These are phyloP conservation scores for Diplogasteroides magnus DNA, from an alignment of 1,140 invertebrate species.

Conservation along the genomic window DNA sequence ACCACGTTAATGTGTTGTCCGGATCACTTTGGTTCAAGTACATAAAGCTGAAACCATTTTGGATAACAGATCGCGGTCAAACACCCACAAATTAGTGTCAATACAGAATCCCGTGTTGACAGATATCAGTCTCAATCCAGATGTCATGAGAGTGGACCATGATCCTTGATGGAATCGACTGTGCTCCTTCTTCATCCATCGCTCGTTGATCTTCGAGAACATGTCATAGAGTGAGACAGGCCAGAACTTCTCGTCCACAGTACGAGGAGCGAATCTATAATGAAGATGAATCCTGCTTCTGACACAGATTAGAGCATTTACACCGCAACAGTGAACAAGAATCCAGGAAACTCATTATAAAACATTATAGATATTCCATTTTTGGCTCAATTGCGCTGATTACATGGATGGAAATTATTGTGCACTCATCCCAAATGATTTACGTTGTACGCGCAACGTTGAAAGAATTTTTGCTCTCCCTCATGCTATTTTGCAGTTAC, in stretches of 20 bases:
- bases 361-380: too few relatives aligned
- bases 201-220: constrained; percentile 30
- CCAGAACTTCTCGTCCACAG: constrained; percentile 43
- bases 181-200: constrained; percentile 35
- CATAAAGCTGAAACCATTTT: constrained; percentile 78
- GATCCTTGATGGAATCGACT: constrained; percentile 49
- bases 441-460: too few relatives aligned
- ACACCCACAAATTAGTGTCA: constrained; percentile 48
- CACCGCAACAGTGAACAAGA: too few relatives aligned
- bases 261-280: constrained; percentile 52
- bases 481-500: too few relatives aligned
- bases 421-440: too few relatives aligned
- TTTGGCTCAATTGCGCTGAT: too few relatives aligned
- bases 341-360: too few relatives aligned
- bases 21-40: constrained; percentile 92
- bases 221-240: constrained; percentile 50
- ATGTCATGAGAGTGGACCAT: constrained; percentile 34
- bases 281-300: too few relatives aligned
- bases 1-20: constrained; percentile 85
- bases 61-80: neutral
- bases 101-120: constrained; percentile 54
- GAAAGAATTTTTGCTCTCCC: too few relatives aligned
- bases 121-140: constrained; percentile 44
- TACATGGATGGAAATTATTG: too few relatives aligned
- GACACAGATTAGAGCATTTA: too few relatives aligned